Conservation (phyloP, 2,888 invertebrate genomes). For the Drosophila multiciliata region DNA sequence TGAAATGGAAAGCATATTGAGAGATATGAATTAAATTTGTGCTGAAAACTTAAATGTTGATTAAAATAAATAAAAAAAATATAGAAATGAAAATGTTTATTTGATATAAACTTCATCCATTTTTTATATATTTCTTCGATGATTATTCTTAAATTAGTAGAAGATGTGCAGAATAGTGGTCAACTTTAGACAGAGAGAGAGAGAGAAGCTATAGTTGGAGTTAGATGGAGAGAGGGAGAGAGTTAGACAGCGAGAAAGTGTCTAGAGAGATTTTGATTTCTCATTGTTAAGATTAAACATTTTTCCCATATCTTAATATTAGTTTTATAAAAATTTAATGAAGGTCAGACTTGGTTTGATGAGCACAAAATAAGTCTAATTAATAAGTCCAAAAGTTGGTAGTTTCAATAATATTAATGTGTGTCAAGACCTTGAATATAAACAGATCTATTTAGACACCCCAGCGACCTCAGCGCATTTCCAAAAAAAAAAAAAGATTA, state of each 20-base stretch:
- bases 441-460: neutral
- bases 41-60: neutral
- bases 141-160: no score
- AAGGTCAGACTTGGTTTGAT: neutral
- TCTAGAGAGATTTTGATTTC: neutral
- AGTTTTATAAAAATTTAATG: neutral
- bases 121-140: neutral
- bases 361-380: neutral
- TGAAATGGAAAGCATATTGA: conserved; percentile 36
- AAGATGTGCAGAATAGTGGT: no score
- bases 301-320: neutral
- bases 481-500: neutral
- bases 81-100: neutral
- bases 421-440: neutral
- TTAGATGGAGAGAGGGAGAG: neutral
- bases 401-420: neutral
- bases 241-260: neutral
- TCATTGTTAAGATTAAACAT: neutral
- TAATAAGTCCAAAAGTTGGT: neutral
- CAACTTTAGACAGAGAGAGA: neutral
- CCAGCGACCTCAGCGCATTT: neutral
- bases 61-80: neutral
- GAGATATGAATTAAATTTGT: neutral
- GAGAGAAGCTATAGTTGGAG: neutral
- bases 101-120: neutral